Evolutionary conservation across 2,797 vertebrate species (phyloP).

Genomic region (Pseudochirops cupreus): DNA sequence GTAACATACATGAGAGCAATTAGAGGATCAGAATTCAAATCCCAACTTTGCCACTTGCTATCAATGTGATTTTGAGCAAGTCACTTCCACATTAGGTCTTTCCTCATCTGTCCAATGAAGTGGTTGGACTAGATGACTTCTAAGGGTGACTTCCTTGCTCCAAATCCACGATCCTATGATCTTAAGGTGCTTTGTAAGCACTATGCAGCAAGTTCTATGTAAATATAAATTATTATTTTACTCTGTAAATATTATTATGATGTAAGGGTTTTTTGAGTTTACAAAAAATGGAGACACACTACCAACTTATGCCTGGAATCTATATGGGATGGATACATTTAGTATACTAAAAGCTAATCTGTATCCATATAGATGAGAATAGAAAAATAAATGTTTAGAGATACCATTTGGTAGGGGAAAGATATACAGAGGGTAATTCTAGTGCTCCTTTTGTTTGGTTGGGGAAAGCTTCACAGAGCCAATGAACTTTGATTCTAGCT

Average conservation of each 20-base stretch:
- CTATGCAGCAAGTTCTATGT: background rate
- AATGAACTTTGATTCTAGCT: background rate
- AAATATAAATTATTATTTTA: background rate
- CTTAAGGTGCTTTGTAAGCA: background rate
- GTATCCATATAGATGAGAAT: background rate
- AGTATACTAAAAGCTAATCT: background rate
- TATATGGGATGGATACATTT: background rate
- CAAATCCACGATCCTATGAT: background rate
- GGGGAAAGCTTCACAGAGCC: slow-evolving; percentile 23
- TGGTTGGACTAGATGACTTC: background rate
- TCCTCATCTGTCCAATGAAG: background rate
- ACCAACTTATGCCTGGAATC: background rate
- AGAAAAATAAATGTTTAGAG: slow-evolving; percentile 34
- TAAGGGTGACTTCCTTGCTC: background rate
- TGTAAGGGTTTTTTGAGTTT: background rate
- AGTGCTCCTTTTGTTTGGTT: background rate
- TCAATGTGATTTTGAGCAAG: background rate
- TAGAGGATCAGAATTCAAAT: background rate
- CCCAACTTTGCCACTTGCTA: background rate
- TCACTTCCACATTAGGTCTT: background rate
- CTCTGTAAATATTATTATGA: background rate
- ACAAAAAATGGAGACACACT: slow-evolving; percentile 38
- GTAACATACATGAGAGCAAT: background rate
- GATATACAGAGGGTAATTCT: slow-evolving; percentile 4
- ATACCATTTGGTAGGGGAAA: slow-evolving; percentile 20